Base-by-base conservation (phyloP, 1,140 invertebrate species). In the Heliothis subflexa region DNA sequence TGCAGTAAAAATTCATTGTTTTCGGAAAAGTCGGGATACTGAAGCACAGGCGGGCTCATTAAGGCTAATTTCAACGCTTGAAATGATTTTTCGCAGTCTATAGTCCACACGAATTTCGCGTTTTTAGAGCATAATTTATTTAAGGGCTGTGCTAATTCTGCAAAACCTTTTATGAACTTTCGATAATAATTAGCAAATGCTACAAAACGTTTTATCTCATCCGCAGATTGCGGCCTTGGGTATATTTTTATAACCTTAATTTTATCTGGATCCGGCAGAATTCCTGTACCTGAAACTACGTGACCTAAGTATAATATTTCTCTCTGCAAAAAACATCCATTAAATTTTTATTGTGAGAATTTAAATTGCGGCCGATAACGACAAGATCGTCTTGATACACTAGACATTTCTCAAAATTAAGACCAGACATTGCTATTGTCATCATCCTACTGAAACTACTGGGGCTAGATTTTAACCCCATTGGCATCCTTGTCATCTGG, bases 361-460 rank as follows among this genome's bases (percentile, higher is more conserved):
- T 28, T 11, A 70, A 64, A 18, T 47, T 64, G 9, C 66, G 2
- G 11, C 66, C 66, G 3, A 70, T 25, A 12, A 70, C 66, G 7
- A 70, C 40, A 1, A 70, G n/a, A 25, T 52, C 21, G 5, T 70
- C 49, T 14, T 13, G 11, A 13, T 70, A 50, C 16, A 52, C 11
- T 4, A 25, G 10, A 28, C 47, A 50, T 28, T 66, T 68, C 0
- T 70, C 66, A 52, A 7, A 70, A 61, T 14, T 61, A n/a, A 61
- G 28, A 5, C 59, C 59, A 61, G 59, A 61, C 59, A 61, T 61
- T 7, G 66, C 66, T 1, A 70, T 70, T 0, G 66, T 52, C 66
- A 70, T 52, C 18, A 70, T 52, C 9, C 66, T 70, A n/a, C 66
- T 70, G n/a, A 70, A 70, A 50, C 47, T 52, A 28, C 66, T 25